These are phyloP conservation scores for Pteruthius melanotis DNA, from an alignment of 2,113 vertebrate species.

Conservation along the genomic window DNA sequence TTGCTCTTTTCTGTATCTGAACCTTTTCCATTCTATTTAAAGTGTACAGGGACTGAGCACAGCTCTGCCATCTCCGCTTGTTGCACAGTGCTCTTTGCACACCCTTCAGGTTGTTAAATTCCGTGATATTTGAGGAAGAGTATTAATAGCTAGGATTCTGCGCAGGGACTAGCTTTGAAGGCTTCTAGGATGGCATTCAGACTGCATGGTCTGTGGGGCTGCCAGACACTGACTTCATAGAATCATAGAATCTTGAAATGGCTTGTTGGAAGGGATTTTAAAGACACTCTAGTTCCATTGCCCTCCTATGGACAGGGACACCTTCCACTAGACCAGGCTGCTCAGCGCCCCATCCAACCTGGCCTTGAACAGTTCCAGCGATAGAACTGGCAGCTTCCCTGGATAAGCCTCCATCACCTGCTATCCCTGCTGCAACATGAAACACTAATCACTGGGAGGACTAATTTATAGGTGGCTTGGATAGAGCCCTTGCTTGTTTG, in stretches of 20 bases:
- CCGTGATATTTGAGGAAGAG: background rate
- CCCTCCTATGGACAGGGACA: background rate
- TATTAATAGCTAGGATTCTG: background rate
- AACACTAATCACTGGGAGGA: background rate
- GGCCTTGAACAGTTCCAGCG: background rate
- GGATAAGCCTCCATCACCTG: background rate
- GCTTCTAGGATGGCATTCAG: background rate
- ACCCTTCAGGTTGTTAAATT: background rate
- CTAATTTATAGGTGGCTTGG: background rate
- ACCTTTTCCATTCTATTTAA: background rate
- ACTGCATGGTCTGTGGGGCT: background rate
- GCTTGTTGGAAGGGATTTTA: background rate
- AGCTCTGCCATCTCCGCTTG: background rate
- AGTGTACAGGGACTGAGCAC: background rate
- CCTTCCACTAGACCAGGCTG: background rate
- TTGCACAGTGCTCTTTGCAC: background rate
- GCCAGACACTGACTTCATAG: background rate
- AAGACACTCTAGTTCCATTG: background rate
- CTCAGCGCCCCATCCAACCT: background rate
- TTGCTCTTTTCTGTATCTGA: background rate
- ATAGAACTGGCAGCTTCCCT: background rate
- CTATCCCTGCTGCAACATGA: background rate
- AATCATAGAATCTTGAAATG: background rate
- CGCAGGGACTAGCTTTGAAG: background rate
- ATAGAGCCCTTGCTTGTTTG: fast-evolving